Base-by-base conservation (phyloP, 2,888 invertebrate genomes). In the Eristalis pertinax region DNA sequence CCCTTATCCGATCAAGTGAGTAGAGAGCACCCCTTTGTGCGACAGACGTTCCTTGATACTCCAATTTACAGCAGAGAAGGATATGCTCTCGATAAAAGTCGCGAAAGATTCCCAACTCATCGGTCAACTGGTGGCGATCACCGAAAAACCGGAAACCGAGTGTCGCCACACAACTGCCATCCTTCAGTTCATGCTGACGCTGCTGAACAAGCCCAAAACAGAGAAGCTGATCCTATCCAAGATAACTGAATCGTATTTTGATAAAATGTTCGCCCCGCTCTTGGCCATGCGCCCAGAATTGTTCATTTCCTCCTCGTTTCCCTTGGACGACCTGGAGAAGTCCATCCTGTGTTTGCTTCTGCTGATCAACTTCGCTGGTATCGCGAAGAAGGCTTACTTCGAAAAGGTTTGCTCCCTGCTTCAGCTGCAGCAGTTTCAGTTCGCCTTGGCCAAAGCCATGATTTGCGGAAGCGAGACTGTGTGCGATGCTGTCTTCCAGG, bases 221-320 rank as follows among this genome's bases (percentile, higher is more conserved):
- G 91, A 93, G 56, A 92, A 92, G 43, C 69, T 93, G 43, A 91
- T 93, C 63, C 90, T 93, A 1, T 91, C 92, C 4, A 91, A 91
- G 73, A 91, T 93, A 13, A 91, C 91, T 0, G 92, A 93, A 62
- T 92, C 93, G 1, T 92, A 91, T 76, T 93, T 92, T 70, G 92
- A 93, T 83, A 93, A 92, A 89, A 91, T 93, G 67, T 89, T 93
- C 15, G 89, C 91, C 0, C 90, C 91, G 0, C 89, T 93, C 0
- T 50, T 92, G 0, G 89, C 90, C 2, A 89, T 90, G 8, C 89
- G 90, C 35, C 89, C 90, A 0, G 92, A 92, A 73, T 89, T 90
- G 82, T 80, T 89, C 43, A 79, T 69, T 19, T 75, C 83, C 24
- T 75, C 86, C 8, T 86, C 88, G 35, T 74, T 89, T 22, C 50